phyloP scores from a whole-genome alignment of 2,113 vertebrate species.

The Scortum barcoo region DNA sequence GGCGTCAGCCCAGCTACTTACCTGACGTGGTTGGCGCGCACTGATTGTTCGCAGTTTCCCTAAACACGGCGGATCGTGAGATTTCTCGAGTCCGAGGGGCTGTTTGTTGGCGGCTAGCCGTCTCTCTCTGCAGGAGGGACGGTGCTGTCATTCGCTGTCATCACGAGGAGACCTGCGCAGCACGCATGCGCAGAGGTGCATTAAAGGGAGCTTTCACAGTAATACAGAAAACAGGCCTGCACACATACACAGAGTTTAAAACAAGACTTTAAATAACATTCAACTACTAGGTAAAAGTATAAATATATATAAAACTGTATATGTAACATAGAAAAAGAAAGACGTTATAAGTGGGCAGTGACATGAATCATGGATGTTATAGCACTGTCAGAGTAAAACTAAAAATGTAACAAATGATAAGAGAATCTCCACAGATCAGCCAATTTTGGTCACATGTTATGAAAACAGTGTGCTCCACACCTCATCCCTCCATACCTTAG shows the following conservation, averaged over 20 bases:
- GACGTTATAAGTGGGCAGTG: too few species aligned
- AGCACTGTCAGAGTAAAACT: neutral
- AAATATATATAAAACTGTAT: neutral
- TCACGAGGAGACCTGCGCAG: slow-evolving; percentile 75
- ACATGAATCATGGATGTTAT: neutral
- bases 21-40: slow-evolving; percentile 44
- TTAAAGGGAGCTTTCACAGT: slow-evolving; percentile 48
- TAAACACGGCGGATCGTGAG: slow-evolving; percentile 44
- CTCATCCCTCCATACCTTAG: neutral
- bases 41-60: slow-evolving; percentile 8
- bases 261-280: too few species aligned
- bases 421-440: neutral
- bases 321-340: slow-evolving; percentile 2
- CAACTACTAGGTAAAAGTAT: too few species aligned
- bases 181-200: slow-evolving; percentile 70
- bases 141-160: slow-evolving; percentile 83
- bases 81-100: slow-evolving; percentile 40
- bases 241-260: too few species aligned
- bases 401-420: too few species aligned
- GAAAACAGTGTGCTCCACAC: neutral
- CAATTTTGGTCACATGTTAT: neutral
- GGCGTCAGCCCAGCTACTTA: slow-evolving; percentile 53
- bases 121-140: slow-evolving; percentile 67
- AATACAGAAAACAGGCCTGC: neutral
- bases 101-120: slow-evolving; percentile 67